These are phyloP conservation scores for Phanerotoma sp. DNA, from an alignment of 2,888 invertebrate genomes.

Conservation along the genomic window DNA sequence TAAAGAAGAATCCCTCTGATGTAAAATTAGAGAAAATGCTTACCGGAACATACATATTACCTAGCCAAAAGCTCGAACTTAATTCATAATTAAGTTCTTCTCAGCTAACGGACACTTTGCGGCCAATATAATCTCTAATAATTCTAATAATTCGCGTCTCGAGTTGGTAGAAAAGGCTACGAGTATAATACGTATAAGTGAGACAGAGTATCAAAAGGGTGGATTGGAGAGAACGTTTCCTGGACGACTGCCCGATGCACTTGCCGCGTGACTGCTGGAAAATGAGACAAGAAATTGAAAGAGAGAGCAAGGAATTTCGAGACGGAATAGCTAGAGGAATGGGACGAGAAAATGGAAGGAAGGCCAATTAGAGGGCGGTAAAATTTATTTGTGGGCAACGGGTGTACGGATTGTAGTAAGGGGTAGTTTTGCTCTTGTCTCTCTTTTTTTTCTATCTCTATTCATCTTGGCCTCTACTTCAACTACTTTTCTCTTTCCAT, in stretches of 20 bases:
- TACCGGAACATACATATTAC: conserved; percentile 20
- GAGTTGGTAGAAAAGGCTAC: conserved; percentile 31
- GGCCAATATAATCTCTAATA: conserved; percentile 56
- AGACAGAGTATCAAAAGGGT: conserved; percentile 13
- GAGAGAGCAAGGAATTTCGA: conserved; percentile 34
- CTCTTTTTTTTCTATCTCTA: conserved; percentile 16
- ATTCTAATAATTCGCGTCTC: conserved; percentile 53
- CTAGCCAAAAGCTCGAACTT: conserved; percentile 38
- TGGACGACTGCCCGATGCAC: conserved; percentile 50
- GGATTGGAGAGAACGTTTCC: conserved; percentile 44
- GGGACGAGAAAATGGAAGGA: conserved; percentile 55
- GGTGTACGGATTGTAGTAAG: conserved; percentile 54
- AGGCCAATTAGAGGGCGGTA: conserved; percentile 58
- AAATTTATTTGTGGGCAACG: conserved; percentile 58
- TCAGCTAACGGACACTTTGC: conserved; percentile 48
- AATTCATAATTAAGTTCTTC: conserved; percentile 51
- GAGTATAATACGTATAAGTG: conserved; percentile 17
- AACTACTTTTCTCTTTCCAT: conserved; percentile 35
- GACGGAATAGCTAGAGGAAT: conserved; percentile 46
- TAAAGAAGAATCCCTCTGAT: neutral
- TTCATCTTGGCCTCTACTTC: conserved; percentile 20
- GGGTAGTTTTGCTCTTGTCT: conserved; percentile 38
- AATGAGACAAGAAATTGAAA: conserved; percentile 39
- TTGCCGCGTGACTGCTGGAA: conserved; percentile 16
- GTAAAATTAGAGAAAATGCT: conserved; percentile 9